Base-by-base conservation (phyloP, 2,888 invertebrate species). In the Sialis lutaria region DNA sequence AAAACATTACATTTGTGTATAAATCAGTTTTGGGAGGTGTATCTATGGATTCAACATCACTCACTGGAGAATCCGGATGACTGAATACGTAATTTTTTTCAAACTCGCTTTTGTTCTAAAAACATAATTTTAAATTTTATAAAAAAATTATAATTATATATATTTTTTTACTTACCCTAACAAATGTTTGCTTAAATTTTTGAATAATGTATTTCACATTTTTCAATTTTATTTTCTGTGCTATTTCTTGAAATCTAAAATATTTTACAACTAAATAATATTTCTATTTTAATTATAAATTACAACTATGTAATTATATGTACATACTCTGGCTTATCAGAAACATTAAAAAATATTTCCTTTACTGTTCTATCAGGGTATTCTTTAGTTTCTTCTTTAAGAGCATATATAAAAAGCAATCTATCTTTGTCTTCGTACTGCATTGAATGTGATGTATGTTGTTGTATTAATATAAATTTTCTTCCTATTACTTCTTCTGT, bases 301-400 rank as follows among this genome's bases (percentile, higher is more conserved):
- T 8, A 12, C 32, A 2, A 22, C 9, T 3, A 22, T 34, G 7
- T 40, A 35, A 31, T n/a, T n/a, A n/a, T n/a, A n/a, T 31, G 10
- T 34, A 31, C 42, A 42, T 35, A 47, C 47, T 47, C 47, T 13
- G 47, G 42, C 12, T 42, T 42, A 10, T 42, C n/a, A 37, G 40
- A 47, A 34, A 33, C 47, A n/a, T 47, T 42, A 9, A 42, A 42
- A 42, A 42, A 47, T 33, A 47, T 47, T 35, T 47, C 22, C 35
- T 42, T 47, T 7, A 42, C 37, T 5, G 47, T 22, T 10, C 33
- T 30, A 10, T 13, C 40, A 12, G 30, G n/a, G 22, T 47, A 34
- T 10, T 12, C 12, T 31, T 34, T 35, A 31, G 42, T 42, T 5
- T 35, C 22, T 31, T 6, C 31, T 42, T 47, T 47, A 22, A 47